Percentiles rank a stretch among this genome's conserved stretches.
Conservation (phyloP, 2,888 invertebrate species). For the Lypha dubia region DNA sequence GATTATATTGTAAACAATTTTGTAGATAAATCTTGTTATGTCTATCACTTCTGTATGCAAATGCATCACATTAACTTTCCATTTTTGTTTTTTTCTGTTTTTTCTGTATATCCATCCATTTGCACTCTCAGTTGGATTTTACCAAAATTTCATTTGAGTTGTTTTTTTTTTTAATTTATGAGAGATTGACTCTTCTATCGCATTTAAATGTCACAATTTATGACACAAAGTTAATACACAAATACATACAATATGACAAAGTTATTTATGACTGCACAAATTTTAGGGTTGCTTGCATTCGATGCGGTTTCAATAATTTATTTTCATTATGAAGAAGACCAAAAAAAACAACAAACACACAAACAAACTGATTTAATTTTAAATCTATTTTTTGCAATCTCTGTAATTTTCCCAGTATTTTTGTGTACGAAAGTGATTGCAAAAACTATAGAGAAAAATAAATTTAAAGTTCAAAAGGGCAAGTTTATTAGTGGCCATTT, state of each 20-base stretch:
- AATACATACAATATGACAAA: background rate
- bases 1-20: background rate
- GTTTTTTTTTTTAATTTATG: conserved; percentile 8
- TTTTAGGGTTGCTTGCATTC: background rate
- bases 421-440: background rate
- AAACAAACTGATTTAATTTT: background rate
- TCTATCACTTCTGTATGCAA: conserved; percentile 1
- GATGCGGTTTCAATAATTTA: conserved; percentile 5
- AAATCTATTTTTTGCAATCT: background rate
- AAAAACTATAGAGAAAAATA: too few relatives aligned
- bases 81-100: too few relatives aligned
- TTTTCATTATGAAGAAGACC: background rate
- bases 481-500: conserved; percentile 19
- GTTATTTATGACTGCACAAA: conserved; percentile 34
- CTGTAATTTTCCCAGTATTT: background rate
- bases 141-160: conserved; percentile 9
- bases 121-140: background rate
- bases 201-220: conserved; percentile 20
- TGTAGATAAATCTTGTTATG: background rate
- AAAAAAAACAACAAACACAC: background rate
- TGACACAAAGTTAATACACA: background rate
- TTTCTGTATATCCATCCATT: background rate
- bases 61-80: background rate
- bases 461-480: conserved; percentile 21
- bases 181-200: conserved; percentile 2